phyloP scores from a whole-genome alignment of 2,797 vertebrate genomes.

The Anguilla megastoma region DNA sequence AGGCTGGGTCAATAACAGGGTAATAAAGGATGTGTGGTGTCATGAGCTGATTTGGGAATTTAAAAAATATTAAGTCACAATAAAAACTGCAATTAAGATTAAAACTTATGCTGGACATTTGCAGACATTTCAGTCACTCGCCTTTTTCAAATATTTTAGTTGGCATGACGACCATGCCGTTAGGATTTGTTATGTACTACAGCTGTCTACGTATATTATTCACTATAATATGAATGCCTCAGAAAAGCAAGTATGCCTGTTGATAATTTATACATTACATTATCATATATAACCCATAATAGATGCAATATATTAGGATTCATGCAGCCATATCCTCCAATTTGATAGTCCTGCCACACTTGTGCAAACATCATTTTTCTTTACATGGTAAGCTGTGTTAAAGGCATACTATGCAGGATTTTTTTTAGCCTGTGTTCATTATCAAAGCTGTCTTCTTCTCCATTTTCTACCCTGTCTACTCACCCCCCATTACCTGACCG shows the following conservation, averaged over 20 bases:
- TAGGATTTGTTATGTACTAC: not conserved
- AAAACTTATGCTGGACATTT: not conserved
- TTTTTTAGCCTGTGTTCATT: no score
- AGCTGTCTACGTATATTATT: not conserved
- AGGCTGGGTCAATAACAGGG: not conserved
- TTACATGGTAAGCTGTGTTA: not conserved
- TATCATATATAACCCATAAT: not conserved
- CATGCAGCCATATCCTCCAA: not conserved
- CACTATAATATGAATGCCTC: not conserved
- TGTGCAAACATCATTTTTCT: not conserved
- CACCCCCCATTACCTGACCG: no score
- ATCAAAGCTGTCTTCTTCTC: no score
- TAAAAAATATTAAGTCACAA: not conserved
- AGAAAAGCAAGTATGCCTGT: not conserved
- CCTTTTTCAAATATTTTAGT: not conserved
- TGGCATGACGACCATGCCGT: not conserved
- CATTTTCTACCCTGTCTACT: no score
- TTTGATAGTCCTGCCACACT: not conserved
- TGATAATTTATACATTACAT: not conserved
- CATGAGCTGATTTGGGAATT: not conserved
- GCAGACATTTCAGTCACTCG: not conserved
- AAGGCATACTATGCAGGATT: no score
- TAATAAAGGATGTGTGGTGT: not conserved
- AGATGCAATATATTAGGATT: not conserved
- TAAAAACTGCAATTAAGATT: not conserved